Evolutionary conservation across 2,888 invertebrate genomes (phyloP).

Genomic region (Mythimna vitellina): DNA sequence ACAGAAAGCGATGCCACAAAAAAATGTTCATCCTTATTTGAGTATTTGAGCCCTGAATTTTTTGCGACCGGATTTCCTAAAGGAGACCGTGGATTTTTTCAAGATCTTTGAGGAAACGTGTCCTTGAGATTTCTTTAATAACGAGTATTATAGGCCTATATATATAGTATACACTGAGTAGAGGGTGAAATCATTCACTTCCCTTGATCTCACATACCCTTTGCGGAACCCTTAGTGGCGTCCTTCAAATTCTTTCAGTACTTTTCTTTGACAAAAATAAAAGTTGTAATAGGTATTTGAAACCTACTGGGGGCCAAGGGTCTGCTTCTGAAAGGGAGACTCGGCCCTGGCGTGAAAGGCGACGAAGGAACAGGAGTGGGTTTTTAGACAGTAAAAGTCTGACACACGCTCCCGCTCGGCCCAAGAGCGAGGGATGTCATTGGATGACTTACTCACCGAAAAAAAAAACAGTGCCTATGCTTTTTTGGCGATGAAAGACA

Average conservation of each 20-base stretch:
- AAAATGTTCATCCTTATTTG: background rate
- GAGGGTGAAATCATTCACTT: constrained; percentile 47
- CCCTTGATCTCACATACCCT: constrained; percentile 44
- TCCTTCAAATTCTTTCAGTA: constrained; percentile 28
- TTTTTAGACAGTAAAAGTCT: no score
- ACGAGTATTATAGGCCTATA: constrained; percentile 28
- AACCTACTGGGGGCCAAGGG: no score
- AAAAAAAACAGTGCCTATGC: no score
- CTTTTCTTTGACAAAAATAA: constrained; percentile 19
- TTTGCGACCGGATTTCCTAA: constrained; percentile 45
- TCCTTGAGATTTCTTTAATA: constrained; percentile 48
- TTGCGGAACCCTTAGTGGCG: constrained; percentile 6
- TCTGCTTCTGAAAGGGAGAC: no score
- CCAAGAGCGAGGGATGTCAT: no score
- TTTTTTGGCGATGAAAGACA: no score
- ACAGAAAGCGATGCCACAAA: background rate
- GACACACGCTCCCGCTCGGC: no score
- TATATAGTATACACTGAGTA: constrained; percentile 17
- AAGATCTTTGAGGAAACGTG: constrained; percentile 29
- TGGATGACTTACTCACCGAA: no score
- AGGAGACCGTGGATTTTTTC: constrained; percentile 22
- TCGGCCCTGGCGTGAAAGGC: no score
- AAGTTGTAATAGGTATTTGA: no score
- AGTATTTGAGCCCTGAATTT: constrained; percentile 12
- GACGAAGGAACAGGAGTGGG: no score